Evolutionary conservation across 2,797 vertebrate species (phyloP).

Genomic region (Sardinella longiceps): DNA sequence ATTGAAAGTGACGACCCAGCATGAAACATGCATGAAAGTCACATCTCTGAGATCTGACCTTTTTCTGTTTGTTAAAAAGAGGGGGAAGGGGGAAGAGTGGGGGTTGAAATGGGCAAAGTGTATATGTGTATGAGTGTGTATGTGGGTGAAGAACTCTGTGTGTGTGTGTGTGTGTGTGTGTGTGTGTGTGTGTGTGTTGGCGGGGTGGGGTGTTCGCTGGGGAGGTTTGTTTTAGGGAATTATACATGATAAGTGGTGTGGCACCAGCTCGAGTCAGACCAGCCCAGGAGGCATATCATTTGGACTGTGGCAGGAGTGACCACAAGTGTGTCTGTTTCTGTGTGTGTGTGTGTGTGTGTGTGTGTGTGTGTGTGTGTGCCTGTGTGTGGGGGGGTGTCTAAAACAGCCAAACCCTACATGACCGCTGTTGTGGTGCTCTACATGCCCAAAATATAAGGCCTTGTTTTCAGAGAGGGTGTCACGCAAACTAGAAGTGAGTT

Average conservation of each 20-base stretch:
- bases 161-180: not conserved
- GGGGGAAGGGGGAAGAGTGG: constrained; percentile 29
- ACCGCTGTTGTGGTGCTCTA: constrained; percentile 67
- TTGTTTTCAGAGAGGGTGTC: constrained; percentile 67
- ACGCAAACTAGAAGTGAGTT: constrained; percentile 63
- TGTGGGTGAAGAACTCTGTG: not conserved
- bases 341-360: no score
- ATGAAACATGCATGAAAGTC: constrained; percentile 78
- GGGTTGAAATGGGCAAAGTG: not conserved
- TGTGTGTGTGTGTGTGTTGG: constrained; percentile 54
- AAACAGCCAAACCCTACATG: constrained; percentile 72
- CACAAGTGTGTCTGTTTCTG: constrained; percentile 3
- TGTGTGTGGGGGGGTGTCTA: constrained; percentile 48
- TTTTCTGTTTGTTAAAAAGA: constrained; percentile 76
- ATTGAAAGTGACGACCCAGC: constrained; percentile 83
- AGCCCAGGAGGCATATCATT: constrained; percentile 73
- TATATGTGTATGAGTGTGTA: not conserved
- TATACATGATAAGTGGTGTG: constrained; percentile 71
- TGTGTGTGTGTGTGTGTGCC: no score
- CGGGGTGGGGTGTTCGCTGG: constrained; percentile 49
- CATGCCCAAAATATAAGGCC: constrained; percentile 64
- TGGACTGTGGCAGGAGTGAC: constrained; percentile 66
- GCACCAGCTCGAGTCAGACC: constrained; percentile 63
- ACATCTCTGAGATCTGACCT: constrained; percentile 83
- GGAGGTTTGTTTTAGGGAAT: constrained; percentile 73